Evolutionary conservation across 2,113 vertebrate species (phyloP).

Genomic region (Anhinga rufa): DNA sequence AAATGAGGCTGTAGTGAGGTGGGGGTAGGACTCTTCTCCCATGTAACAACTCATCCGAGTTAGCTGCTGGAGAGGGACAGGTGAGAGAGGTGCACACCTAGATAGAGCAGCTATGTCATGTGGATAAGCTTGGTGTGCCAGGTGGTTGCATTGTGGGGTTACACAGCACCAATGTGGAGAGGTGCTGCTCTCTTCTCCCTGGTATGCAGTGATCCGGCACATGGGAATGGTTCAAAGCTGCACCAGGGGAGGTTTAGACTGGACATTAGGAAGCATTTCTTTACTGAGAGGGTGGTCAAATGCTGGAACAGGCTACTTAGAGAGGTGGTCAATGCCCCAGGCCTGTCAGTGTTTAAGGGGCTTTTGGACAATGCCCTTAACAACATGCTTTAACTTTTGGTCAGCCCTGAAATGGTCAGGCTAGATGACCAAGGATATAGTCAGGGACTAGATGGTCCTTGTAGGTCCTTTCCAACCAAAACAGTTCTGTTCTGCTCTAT

Average conservation of each 20-base stretch:
- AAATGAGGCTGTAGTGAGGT: too few species aligned
- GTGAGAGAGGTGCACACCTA: neutral
- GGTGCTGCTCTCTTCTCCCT: neutral
- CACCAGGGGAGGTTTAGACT: neutral
- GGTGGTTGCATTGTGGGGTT: neutral
- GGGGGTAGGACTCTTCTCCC: too few species aligned
- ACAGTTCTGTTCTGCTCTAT: neutral
- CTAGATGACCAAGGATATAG: too few species aligned
- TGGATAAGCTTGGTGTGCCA: neutral
- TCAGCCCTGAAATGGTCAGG: neutral
- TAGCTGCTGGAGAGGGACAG: neutral
- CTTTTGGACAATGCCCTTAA: neutral
- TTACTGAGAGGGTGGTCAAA: neutral
- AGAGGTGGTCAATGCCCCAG: neutral
- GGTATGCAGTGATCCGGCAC: rapidly evolving
- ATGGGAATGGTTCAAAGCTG: neutral
- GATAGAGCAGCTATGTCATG: neutral
- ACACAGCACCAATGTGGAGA: neutral
- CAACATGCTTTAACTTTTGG: neutral
- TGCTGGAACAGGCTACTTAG: neutral
- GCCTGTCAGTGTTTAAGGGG: neutral
- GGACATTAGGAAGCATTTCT: neutral
- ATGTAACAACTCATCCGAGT: neutral
- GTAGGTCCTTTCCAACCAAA: neutral
- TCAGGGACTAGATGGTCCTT: neutral